These are phyloP conservation scores for Nanorana parkeri DNA, from an alignment of 2,113 vertebrate genomes.

Conservation along the genomic window DNA sequence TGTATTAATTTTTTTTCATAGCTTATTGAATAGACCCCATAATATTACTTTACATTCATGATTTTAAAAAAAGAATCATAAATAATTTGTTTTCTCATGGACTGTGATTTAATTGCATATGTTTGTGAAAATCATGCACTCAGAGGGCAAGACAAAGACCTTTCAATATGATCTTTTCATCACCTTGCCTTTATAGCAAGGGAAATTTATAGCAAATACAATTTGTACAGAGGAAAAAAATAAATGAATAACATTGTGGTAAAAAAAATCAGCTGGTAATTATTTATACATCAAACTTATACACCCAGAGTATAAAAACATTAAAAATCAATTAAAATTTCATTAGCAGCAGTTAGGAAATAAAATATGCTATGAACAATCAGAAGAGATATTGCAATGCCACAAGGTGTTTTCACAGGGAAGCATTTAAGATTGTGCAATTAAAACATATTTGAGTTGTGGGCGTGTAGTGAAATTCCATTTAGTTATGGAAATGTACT, in stretches of 20 bases:
- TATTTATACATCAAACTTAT: conserved; percentile 53
- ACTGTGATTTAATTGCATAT: no score
- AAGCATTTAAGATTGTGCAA: conserved; percentile 49
- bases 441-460: conserved; percentile 52
- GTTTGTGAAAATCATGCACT: no score
- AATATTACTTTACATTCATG: no score
- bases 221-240: conserved; percentile 4
- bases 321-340: conserved; percentile 58
- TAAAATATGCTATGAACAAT: conserved; percentile 49
- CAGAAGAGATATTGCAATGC: conserved; percentile 47
- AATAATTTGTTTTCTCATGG: no score
- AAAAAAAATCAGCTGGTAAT: conserved; percentile 40
- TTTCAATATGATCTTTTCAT: background rate
- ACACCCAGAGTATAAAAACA: conserved; percentile 50
- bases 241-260: conserved; percentile 37
- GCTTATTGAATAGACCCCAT: no score
- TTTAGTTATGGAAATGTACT: background rate
- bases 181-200: conserved; percentile 1
- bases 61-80: no score
- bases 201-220: conserved; percentile 29
- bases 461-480: conserved; percentile 27
- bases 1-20: no score
- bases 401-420: conserved; percentile 55
- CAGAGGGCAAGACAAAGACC: no score
- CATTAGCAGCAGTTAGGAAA: conserved; percentile 55